Conservation (phyloP, 2,888 invertebrate genomes). For the Diarsia brunnea region DNA sequence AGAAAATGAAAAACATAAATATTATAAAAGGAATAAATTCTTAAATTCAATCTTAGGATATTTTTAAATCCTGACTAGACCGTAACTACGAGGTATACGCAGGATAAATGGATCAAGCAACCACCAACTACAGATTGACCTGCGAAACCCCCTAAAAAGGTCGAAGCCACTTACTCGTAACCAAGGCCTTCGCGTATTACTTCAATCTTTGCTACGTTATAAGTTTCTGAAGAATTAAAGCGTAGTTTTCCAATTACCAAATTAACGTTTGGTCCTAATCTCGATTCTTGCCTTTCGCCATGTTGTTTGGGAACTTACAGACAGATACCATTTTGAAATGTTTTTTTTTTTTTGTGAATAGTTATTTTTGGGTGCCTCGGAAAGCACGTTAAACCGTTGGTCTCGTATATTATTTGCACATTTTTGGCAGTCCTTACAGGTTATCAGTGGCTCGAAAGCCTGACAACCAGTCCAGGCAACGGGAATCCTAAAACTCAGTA, state of each 20-base stretch:
- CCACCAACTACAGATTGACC: not conserved
- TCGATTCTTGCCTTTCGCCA: not conserved
- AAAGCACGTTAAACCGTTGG: no score
- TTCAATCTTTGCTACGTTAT: not conserved
- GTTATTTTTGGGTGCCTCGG: no score
- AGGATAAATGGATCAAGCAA: not conserved
- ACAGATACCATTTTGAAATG: not conserved
- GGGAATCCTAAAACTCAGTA: no score
- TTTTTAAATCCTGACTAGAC: not conserved
- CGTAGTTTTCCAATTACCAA: not conserved
- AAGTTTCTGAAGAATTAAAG: not conserved
- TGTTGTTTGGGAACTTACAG: not conserved
- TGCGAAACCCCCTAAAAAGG: not conserved
- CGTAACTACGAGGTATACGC: not conserved
- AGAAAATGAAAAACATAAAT: slow-evolving; percentile 33
- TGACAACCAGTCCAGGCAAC: no score
- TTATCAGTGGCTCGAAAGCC: no score
- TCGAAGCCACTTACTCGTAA: not conserved
- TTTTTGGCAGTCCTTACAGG: no score
- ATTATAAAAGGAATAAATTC: slow-evolving; percentile 14
- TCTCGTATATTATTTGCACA: no score
- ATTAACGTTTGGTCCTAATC: not conserved
- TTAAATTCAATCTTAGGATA: not conserved
- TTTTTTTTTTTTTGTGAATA: no score
- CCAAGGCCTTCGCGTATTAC: not conserved